phyloP scores from a whole-genome alignment of 2,113 vertebrate species.

The Erinaceus europaeus region DNA sequence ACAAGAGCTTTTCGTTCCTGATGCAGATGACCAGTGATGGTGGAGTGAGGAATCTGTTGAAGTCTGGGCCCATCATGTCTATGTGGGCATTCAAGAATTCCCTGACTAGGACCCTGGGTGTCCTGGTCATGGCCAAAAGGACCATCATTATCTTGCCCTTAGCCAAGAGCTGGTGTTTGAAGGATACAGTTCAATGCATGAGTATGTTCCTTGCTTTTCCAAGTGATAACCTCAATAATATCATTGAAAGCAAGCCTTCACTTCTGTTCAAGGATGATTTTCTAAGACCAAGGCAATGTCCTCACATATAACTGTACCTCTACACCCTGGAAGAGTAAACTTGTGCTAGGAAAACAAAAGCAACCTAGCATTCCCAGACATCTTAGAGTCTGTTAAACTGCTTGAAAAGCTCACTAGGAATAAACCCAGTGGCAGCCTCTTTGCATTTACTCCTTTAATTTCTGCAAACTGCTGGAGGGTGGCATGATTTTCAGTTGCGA shows the following conservation, averaged over 20 bases:
- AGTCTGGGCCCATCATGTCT: too few relatives aligned
- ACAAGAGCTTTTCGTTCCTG: too few relatives aligned
- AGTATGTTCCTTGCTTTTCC: neutral
- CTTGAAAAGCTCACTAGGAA: neutral
- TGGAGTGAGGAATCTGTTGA: too few relatives aligned
- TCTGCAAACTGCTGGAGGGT: neutral
- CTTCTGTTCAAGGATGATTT: neutral
- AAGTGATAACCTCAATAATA: neutral
- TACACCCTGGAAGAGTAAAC: neutral
- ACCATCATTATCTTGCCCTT: neutral
- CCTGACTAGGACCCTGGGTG: too few relatives aligned
- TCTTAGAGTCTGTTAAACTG: neutral
- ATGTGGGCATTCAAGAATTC: too few relatives aligned
- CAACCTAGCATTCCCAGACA: neutral
- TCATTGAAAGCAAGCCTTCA: neutral
- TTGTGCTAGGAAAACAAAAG: neutral
- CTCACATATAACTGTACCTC: neutral
- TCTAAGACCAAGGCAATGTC: neutral
- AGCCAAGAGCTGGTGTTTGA: neutral
- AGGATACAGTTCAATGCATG: neutral
- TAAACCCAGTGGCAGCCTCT: neutral
- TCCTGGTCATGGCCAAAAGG: too few relatives aligned
- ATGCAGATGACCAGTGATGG: too few relatives aligned
- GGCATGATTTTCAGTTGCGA: neutral
- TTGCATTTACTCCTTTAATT: neutral